phyloP scores from a whole-genome alignment of 2,113 vertebrate genomes.

The Tychaedon coryphoeus region DNA sequence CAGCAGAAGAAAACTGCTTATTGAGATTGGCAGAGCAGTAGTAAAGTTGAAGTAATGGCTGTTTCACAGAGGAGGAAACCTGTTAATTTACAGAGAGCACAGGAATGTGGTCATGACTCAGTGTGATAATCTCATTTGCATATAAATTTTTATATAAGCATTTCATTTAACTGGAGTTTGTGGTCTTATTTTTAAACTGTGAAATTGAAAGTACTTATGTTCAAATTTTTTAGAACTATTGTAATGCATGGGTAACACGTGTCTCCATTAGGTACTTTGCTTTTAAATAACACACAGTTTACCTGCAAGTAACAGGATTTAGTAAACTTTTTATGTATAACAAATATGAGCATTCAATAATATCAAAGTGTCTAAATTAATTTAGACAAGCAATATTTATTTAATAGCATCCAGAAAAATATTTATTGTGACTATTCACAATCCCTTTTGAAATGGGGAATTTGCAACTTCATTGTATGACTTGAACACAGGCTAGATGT shows the following conservation, averaged over 20 bases:
- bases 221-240: fast-evolving
- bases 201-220: background rate
- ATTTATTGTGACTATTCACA: background rate
- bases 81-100: background rate
- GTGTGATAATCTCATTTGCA: background rate
- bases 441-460: background rate
- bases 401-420: background rate
- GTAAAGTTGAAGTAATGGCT: background rate
- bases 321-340: background rate
- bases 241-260: background rate
- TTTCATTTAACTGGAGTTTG: background rate
- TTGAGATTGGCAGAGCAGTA: background rate
- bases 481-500: background rate
- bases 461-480: background rate
- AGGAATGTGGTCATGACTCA: background rate
- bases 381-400: background rate
- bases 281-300: background rate
- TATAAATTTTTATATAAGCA: background rate
- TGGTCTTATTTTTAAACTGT: background rate
- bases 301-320: background rate
- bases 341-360: background rate
- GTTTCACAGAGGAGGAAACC: background rate
- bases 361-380: background rate
- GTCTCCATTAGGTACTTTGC: background rate
- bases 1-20: background rate